Evolutionary conservation across 2,113 vertebrate species (phyloP), one percentile per base, ranked within the genome.

Genomic region (Perccottus glenii): DNA sequence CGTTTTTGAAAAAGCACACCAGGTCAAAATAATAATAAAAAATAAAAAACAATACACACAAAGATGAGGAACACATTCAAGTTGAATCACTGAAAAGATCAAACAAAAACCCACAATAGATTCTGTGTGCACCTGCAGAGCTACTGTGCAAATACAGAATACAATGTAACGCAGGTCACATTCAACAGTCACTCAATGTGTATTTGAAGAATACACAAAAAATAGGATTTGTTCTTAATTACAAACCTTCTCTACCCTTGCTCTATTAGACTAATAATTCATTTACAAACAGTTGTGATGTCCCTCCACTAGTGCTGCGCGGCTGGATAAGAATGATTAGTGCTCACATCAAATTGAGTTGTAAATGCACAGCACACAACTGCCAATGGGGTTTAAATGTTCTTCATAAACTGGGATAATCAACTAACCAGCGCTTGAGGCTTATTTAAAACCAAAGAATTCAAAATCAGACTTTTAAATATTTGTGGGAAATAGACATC

Each of bases 301-400:
- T 71, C 60, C 55, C 27, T 64, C 53, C 48, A 77, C 80, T 84
- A 73, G 76, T 61, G 64, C 72, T 64, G 76, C 46, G 1, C 71
- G 67, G 78, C 77, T 60, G 65, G 51, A 59, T 70, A 45, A 66
- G 45, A 85, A 64, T 68, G 58, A 85, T 83, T 78, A 74, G 78
- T n/a, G 33, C 68, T 59, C 35, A 45, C 43, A 67, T 77, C 43
- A 75, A 73, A 75, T 38, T 47, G 63, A 14, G 66, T 32, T 9
- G 46, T 55, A 72, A 73, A 72, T 60, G 51, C 51, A 60, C 47
- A 61, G 51, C 46, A 70, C 9, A 61, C 75, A 57, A 55, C 33
- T 57, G 68, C 43, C 64, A 51, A 33, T 60, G n/a, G 55, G 70
- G 79, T 73, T 71, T 74, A 70, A 84, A 80, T 74, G 42, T 60